Evolutionary conservation across 2,888 invertebrate species (phyloP).

Genomic region (Watsonalla cultraria): DNA sequence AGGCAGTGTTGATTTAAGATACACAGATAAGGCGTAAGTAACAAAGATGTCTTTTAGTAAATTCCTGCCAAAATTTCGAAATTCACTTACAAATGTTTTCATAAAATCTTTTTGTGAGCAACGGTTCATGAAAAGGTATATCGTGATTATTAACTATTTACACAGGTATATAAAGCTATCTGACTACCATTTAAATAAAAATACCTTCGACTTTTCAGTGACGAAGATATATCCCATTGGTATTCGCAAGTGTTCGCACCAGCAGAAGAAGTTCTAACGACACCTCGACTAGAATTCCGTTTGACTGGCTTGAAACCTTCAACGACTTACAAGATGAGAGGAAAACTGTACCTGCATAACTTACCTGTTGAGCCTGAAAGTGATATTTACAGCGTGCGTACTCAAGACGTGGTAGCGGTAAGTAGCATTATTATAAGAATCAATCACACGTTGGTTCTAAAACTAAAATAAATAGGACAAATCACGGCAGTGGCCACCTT

Average conservation of each 20-base stretch:
- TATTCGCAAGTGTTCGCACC: slow-evolving; percentile 92
- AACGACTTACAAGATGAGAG: slow-evolving; percentile 90
- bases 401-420: slow-evolving; percentile 73
- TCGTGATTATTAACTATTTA: too few species aligned
- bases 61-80: background rate
- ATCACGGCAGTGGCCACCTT: too few species aligned
- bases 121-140: too few species aligned
- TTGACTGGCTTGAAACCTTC: slow-evolving; percentile 86
- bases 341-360: slow-evolving; percentile 87
- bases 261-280: slow-evolving; percentile 90
- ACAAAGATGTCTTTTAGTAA: background rate
- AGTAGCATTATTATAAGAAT: slow-evolving; percentile 16
- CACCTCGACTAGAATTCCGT: slow-evolving; percentile 91
- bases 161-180: too few species aligned
- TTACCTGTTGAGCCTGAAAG: slow-evolving; percentile 88
- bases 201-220: slow-evolving; percentile 67
- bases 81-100: too few species aligned
- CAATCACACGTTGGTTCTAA: background rate
- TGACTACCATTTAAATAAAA: too few species aligned
- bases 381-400: slow-evolving; percentile 85
- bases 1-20: slow-evolving; percentile 91
- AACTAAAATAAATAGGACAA: too few species aligned
- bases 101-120: too few species aligned
- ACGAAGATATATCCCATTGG: slow-evolving; percentile 86
- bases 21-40: slow-evolving; percentile 87